Evolutionary conservation across 1,140 invertebrate species (phyloP), one percentile per base, ranked within the genome.

Genomic region (Nasonia vitripennis): DNA sequence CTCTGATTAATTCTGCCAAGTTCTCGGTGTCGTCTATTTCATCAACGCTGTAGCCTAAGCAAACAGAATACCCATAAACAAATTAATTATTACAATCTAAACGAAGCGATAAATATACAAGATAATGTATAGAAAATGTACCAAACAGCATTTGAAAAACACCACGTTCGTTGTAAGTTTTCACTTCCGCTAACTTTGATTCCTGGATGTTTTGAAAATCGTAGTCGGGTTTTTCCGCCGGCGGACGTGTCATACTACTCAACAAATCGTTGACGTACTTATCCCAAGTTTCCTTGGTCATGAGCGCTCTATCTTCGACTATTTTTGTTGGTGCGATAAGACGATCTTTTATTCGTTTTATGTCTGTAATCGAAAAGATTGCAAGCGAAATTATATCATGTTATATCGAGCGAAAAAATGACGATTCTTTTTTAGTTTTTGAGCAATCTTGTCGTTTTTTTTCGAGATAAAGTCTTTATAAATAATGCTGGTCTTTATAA

Each of bases 181-280:
- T 87, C 73, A 78, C 83, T n/a, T 82, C 20, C 14, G 34, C 67
- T 11, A n/a, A 48, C 23, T 77, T 82, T 55, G 74, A 27, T 86
- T 86, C 37, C 51, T 11, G 5, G 55, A 82, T 75, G 17, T 77
- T 81, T 41, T 78, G 67, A 83, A 89, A 83, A 51, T 88, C 27
- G n/a, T 81, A 78, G 1, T 34, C 34, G 0, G 85, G 81, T 83
- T 23, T 23, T 86, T 74, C 45, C 2, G 37, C 9, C 9, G n/a
- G 0, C 7, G 20, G 45, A n/a, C 34, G 78, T 12, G 68, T 41
- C 27, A 81, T 27, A 75, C 81, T 48, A 17, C 78, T 73, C 27
- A 89, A 31, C 17, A 89, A 70, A 68, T 89, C 81, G 12, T 83
- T 62, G 0, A 90, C 71, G 70, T 90, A 88, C 79, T 83, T 89